Conservation (phyloP, 2,797 vertebrate species). For the Phrynocephalus guinanensis region DNA sequence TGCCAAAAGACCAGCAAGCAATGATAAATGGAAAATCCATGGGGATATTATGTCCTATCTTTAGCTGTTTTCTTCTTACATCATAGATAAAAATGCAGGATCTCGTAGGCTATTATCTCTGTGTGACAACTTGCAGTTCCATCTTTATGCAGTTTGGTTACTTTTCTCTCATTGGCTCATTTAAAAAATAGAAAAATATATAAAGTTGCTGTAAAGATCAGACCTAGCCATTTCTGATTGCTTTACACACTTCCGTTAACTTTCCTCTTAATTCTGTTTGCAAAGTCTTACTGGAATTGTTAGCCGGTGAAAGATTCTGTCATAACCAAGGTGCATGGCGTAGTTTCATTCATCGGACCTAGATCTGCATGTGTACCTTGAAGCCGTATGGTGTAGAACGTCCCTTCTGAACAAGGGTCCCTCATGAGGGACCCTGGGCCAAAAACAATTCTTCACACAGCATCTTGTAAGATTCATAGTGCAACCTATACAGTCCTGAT, state of each 20-base stretch:
- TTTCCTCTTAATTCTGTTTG: not conserved
- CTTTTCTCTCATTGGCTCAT: not conserved
- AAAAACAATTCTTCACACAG: too few species aligned
- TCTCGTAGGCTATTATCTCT: not conserved
- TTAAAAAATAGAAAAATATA: too few species aligned
- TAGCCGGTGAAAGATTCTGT: not conserved
- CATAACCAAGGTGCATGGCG: not conserved
- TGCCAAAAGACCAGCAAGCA: constrained; percentile 8
- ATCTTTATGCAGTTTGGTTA: not conserved
- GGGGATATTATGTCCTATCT: not conserved
- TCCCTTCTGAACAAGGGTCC: too few species aligned
- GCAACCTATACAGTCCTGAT: too few species aligned
- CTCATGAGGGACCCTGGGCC: too few species aligned
- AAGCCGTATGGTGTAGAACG: not conserved
- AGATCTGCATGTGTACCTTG: not conserved
- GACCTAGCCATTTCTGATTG: not conserved
- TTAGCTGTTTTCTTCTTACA: not conserved
- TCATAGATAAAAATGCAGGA: not conserved
- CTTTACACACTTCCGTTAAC: not conserved
- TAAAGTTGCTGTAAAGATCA: too few species aligned
- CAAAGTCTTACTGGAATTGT: not conserved
- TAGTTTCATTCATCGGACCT: not conserved
- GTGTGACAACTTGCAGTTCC: not conserved
- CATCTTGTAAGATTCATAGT: too few species aligned
- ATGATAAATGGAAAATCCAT: not conserved